A percentile compares a stretch with the other conserved stretches of the same genome.
These are phyloP conservation scores for Choristoneura rosaceana DNA, from an alignment of 2,888 invertebrate species.

Conservation along the genomic window DNA sequence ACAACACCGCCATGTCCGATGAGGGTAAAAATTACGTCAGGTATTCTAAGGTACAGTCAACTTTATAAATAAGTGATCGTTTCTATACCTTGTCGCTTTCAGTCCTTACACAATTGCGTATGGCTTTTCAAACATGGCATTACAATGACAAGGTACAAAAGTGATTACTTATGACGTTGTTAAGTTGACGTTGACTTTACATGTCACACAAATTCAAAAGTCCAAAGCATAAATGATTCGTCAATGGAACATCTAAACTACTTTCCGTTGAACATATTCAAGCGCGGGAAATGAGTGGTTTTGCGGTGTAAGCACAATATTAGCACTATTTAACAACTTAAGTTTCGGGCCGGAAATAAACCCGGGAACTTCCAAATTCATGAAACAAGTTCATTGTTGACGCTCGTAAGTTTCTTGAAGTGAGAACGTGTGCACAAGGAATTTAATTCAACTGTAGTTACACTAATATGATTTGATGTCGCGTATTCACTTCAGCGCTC, in stretches of 20 bases:
- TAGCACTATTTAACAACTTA: conserved; percentile 34
- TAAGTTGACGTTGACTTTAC: no score
- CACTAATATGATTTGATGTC: background rate
- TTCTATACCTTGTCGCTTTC: no score
- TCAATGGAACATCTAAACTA: background rate
- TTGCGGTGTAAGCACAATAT: conserved; percentile 31
- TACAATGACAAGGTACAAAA: no score
- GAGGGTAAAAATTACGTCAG: no score
- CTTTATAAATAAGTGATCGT: no score
- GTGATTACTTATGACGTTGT: no score
- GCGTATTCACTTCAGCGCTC: background rate
- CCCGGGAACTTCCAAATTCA: conserved; percentile 20
- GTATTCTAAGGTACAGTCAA: no score
- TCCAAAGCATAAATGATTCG: background rate
- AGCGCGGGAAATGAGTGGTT: conserved; percentile 29
- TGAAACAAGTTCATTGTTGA: conserved; percentile 29
- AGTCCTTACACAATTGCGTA: no score
- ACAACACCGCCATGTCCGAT: no score
- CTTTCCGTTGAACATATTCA: conserved; percentile 9
- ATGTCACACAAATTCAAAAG: no score
- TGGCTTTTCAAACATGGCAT: no score
- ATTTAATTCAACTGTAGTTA: conserved; percentile 23
- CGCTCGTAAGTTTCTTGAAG: conserved; percentile 14
- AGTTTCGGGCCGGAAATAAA: conserved; percentile 29
- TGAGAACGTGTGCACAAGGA: background rate